Percentiles rank a stretch among this genome's conserved stretches.
Evolutionary conservation across 2,113 vertebrate species (phyloP).

Genomic region (Lamprologus lemairii): DNA sequence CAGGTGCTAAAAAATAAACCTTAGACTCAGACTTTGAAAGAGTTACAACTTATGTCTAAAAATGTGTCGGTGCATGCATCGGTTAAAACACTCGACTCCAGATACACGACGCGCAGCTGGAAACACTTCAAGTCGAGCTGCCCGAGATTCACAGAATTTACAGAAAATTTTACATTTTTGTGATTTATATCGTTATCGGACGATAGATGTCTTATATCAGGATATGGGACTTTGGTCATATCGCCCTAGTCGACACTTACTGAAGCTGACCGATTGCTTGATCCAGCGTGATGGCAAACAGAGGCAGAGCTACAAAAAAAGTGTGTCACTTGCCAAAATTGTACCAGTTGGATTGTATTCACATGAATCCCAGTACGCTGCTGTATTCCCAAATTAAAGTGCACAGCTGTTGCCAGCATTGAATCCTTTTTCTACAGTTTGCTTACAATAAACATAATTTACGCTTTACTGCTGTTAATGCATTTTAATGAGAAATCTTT

Average conservation of each 20-base stretch:
- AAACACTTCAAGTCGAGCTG: background rate
- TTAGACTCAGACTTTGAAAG: no score
- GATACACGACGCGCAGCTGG: no score
- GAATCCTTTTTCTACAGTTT: background rate
- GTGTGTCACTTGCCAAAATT: background rate
- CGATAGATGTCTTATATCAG: rapidly evolving
- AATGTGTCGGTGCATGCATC: no score
- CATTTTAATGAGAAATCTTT: background rate
- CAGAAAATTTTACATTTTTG: background rate
- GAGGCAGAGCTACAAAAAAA: background rate
- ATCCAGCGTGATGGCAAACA: background rate
- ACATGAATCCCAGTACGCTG: background rate
- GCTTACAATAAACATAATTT: background rate
- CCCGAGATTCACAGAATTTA: background rate
- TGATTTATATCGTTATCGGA: background rate
- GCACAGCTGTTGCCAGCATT: background rate
- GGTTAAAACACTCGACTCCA: no score
- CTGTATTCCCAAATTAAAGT: background rate
- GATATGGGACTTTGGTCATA: background rate
- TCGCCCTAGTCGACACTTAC: background rate
- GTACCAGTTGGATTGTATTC: background rate
- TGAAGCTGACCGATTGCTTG: background rate
- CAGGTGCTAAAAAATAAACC: no score
- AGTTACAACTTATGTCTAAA: no score
- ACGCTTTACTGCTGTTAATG: background rate